Evolutionary conservation across 2,888 invertebrate species (phyloP).

Genomic region (Ypsolopha scabrella): DNA sequence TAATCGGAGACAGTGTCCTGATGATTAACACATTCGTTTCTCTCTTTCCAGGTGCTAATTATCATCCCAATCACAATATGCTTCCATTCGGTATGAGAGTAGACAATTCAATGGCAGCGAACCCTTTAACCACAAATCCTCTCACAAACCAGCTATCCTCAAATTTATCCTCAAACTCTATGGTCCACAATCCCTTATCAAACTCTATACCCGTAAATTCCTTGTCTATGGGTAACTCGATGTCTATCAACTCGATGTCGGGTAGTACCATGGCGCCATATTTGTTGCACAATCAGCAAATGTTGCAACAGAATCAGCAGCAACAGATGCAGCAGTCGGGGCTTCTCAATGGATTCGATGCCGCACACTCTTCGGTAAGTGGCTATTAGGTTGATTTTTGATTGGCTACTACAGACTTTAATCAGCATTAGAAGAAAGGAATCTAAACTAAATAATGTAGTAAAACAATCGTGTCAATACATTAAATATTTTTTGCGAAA

Average conservation of each 20-base stretch:
- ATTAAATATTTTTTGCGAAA: too few relatives aligned
- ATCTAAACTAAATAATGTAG: too few relatives aligned
- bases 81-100: constrained; percentile 66
- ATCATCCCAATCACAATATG: constrained; percentile 57
- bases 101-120: constrained; percentile 33
- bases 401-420: too few relatives aligned
- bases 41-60: constrained; percentile 58
- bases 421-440: too few relatives aligned
- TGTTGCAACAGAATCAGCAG: constrained; percentile 24
- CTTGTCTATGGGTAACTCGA: constrained; percentile 16
- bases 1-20: too few relatives aligned
- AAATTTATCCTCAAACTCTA: not conserved
- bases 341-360: constrained; percentile 51
- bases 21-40: not conserved
- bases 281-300: constrained; percentile 36
- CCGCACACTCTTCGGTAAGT: constrained; percentile 45
- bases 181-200: not conserved
- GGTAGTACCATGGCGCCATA: constrained; percentile 14
- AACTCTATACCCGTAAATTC: constrained; percentile 24
- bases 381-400: not conserved
- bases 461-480: too few relatives aligned
- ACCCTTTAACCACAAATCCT: not conserved
- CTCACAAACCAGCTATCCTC: not conserved
- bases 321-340: constrained; percentile 31
- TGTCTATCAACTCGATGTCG: constrained; percentile 14